Evolutionary conservation across 2,797 vertebrate species (phyloP), one percentile per base, ranked within the genome.

Genomic region (Macrochelys suwanniensis): DNA sequence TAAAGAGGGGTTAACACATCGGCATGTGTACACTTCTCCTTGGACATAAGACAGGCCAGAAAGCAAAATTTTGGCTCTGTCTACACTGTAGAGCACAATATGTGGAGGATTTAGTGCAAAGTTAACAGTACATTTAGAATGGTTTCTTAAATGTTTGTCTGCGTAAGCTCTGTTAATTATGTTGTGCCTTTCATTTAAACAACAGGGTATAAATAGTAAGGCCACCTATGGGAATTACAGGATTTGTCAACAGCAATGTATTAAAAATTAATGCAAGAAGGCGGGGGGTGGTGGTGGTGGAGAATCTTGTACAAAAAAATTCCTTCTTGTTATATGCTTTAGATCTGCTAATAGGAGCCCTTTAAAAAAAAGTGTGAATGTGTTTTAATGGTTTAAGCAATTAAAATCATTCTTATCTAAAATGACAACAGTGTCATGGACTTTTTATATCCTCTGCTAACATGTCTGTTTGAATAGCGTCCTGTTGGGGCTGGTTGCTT

Each of bases 331-430:
- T 71, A 89, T 84, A 45, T 71, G 45, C 80, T 85, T 84, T 94
- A 87, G 87, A 90, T 94, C 79, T 91, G 80, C 89, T 90, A 81
- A 79, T 84, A 17, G 21, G 25, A 16, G 51, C 42, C 59, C 50
- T 33, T 53, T 23, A 21, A 53, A 68, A 93, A 93, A 94, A 90
- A 93, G 79, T 91, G 65, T 88, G 92, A 95, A 82, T 88, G 11
- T 88, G 82, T 95, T 95, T 90, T 89, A 96, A 95, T 94, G 86
- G 89, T 56, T 79, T 87, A 42, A 68, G 77, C 95, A 94, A 56
- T 84, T 85, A 82, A 80, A 92, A 81, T 25, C 47, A 31, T 77
- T 50, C 15, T 9, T 33, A 88, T 68, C 82, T 81, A 50, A 31
- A 96, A 57, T 19, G 3, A 88, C 95, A 94, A 57, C 71, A 9